phyloP scores from a whole-genome alignment of 1,140 invertebrate genomes.

The Latrodectus geometricus region DNA sequence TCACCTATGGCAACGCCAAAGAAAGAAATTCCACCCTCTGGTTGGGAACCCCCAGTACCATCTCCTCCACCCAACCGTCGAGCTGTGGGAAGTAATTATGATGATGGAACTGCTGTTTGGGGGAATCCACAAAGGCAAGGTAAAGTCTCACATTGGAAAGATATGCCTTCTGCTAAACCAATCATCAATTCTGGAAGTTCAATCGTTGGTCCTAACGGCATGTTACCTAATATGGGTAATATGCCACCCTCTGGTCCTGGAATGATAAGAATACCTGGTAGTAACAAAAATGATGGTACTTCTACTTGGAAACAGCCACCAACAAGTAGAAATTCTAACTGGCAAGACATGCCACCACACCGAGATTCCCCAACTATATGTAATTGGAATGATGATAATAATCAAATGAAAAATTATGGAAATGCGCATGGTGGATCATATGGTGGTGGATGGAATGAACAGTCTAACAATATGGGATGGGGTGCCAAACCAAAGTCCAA shows the following conservation, averaged over 20 bases:
- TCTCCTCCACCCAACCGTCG: conserved; percentile 69
- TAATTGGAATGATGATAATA: conserved; percentile 75
- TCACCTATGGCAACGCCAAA: conserved; percentile 51
- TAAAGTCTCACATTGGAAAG: conserved; percentile 80
- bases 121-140: conserved; percentile 76
- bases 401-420: conserved; percentile 59
- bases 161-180: conserved; percentile 74
- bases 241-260: conserved; percentile 60
- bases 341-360: conserved; percentile 68
- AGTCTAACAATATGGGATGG: conserved; percentile 68
- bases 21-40: conserved; percentile 72
- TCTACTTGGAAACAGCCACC: conserved; percentile 40
- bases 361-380: conserved; percentile 69
- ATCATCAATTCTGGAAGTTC: conserved; percentile 67
- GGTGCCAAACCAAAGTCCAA: conserved; percentile 75
- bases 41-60: conserved; percentile 84
- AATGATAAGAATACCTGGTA: conserved; percentile 65
- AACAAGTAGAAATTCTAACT: conserved; percentile 16
- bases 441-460: conserved; percentile 70
- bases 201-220: conserved; percentile 11
- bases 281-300: conserved; percentile 5
- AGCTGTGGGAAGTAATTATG: conserved; percentile 66
- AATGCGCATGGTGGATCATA: conserved; percentile 39
- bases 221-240: neutral
- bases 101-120: conserved; percentile 95